Base-by-base conservation (phyloP, 2,113 vertebrate genomes). In the Numida meleagris region DNA sequence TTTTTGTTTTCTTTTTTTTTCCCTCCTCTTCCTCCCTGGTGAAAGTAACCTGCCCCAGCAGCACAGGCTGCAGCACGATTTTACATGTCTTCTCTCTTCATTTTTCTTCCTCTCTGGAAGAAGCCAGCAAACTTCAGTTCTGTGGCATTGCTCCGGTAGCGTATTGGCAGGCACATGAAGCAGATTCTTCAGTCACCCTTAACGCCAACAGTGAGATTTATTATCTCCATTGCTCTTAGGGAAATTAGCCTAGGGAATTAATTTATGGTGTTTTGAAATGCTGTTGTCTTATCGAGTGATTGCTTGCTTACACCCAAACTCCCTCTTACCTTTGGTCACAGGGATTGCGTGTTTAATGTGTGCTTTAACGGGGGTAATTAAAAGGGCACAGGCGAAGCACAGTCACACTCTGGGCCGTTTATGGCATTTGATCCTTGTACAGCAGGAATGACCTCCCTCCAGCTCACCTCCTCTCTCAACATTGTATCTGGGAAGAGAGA, bases 311-410 rank as follows among this genome's bases (percentile, higher is more conserved):
- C 91, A 88, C 79, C 95, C 86, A 92, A 88, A 74, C 78, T 96
- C 95, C 95, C 94, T 91, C 79, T 94, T 96, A 98, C 97, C 97
- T 98, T 98, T 98, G 97, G 98, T 97, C 98, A 83, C 92, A 62
- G 94, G 96, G 95, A 87, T 92, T 57, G 45, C 34, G 31, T 97
- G 94, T 97, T 97, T 96, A 96, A 95, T 75, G 82, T 91, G 95
- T 95, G 94, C 86, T 90, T 81, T 79, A 96, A 90, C 24, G 7
- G 94, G 94, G 80, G 97, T 90, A 96, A 97, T 97, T 93, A 97
- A 89, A 81, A 95, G 95, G 84, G 91, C 88, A 88, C 79, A 80
- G 88, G 95, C 4, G 71, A 95, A 92, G 91, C 91, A 90, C 74
- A 83, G 75, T 96, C 96, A 97, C 91, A 95, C 96, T 94, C 91